Evolutionary conservation across 2,888 invertebrate genomes (phyloP).

Genomic region (Laspeyria flexula): DNA sequence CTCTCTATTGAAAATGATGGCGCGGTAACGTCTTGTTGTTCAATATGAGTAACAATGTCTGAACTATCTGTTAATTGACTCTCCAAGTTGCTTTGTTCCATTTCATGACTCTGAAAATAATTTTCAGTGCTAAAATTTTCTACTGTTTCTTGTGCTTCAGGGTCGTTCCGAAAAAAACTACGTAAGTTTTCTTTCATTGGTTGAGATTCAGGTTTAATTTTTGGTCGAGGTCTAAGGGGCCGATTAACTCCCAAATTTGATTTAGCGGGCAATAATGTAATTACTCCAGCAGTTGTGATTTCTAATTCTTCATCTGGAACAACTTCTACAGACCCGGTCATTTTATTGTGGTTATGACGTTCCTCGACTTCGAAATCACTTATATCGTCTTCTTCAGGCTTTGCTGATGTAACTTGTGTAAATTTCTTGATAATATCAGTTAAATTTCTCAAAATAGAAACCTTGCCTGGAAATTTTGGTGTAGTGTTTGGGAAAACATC

Average conservation of each 20-base stretch:
- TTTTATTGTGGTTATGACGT: conserved; percentile 62
- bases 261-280: conserved; percentile 91
- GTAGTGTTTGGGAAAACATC: conserved; percentile 76
- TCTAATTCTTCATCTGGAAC: conserved; percentile 75
- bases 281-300: conserved; percentile 71
- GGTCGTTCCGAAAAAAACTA: conserved; percentile 65
- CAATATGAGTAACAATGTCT: conserved; percentile 53
- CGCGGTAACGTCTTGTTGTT: conserved; percentile 45
- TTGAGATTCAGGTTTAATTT: conserved; percentile 67
- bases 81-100: conserved; percentile 38
- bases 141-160: conserved; percentile 58
- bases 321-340: conserved; percentile 78
- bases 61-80: conserved; percentile 44
- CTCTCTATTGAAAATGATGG: conserved; percentile 52
- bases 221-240: conserved; percentile 89
- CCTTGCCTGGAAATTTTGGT: conserved; percentile 74
- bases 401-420: conserved; percentile 73
- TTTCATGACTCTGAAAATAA: conserved; percentile 48
- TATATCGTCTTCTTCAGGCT: conserved; percentile 34
- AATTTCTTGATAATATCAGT: conserved; percentile 88
- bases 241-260: conserved; percentile 92
- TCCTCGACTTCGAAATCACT: conserved; percentile 55
- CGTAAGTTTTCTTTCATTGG: conserved; percentile 65
- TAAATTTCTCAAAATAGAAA: conserved; percentile 85
- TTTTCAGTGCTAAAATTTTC: conserved; percentile 65